These are phyloP conservation scores for cat (Felis catus) DNA, from an alignment of 2,113 vertebrate species.

Conservation along the genomic window DNA sequence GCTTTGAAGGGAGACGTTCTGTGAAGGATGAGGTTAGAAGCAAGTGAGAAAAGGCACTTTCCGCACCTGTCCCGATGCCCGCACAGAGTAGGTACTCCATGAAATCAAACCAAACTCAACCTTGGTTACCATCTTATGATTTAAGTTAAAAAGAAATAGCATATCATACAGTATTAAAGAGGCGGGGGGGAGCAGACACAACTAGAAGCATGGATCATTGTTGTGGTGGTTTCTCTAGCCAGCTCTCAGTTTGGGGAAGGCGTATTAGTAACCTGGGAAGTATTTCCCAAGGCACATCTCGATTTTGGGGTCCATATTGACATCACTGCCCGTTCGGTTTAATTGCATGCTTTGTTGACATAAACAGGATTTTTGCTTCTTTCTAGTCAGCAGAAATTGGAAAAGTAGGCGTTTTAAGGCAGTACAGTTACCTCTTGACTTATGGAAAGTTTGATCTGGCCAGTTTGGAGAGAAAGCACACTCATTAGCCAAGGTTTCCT, in stretches of 20 bases:
- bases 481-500: neutral
- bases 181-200: neutral
- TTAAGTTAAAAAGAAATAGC: neutral
- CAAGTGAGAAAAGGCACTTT: neutral
- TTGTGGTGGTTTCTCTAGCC: neutral
- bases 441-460: conserved; percentile 44
- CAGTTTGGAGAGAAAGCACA: neutral
- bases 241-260: neutral
- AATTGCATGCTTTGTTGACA: conserved; percentile 59
- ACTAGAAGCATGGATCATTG: neutral
- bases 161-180: neutral
- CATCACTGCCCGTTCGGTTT: neutral
- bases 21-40: neutral
- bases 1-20: neutral
- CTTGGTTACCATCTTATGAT: no score
- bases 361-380: conserved; percentile 60
- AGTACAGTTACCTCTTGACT: conserved; percentile 51
- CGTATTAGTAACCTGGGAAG: neutral
- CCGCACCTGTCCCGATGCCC: neutral
- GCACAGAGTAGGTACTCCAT: neutral
- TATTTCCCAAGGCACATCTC: neutral
- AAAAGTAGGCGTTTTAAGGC: conserved; percentile 24
- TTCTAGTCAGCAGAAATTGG: conserved; percentile 62
- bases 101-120: neutral
- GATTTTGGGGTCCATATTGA: neutral